Percentiles rank a stretch among this genome's conserved stretches.
Evolutionary conservation across 2,888 invertebrate species (phyloP).

Genomic region (Synanthedon vespiformis): DNA sequence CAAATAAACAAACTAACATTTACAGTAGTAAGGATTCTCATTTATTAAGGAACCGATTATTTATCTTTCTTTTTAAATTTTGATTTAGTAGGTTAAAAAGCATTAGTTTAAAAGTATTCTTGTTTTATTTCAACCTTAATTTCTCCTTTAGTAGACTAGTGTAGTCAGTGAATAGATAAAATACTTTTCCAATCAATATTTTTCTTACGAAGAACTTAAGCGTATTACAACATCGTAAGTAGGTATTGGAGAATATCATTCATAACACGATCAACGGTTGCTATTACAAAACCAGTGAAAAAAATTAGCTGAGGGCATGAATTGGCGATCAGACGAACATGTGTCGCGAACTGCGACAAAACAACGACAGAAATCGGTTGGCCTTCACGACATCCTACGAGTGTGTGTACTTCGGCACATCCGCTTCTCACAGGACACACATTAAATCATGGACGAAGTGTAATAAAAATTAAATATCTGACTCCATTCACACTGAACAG

Average conservation of each 20-base stretch:
- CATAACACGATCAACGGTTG: neutral
- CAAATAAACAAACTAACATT: no score
- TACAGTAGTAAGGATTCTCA: no score
- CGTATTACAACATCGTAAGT: neutral
- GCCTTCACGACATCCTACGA: conserved; percentile 52
- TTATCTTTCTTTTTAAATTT: no score
- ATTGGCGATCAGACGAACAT: conserved; percentile 5
- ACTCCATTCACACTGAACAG: neutral
- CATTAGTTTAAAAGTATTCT: no score
- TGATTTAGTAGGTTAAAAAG: no score
- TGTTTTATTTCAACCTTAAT: no score
- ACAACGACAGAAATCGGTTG: conserved; percentile 46
- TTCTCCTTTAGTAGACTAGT: no score
- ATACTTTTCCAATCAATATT: no score
- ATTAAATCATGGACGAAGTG: conserved; percentile 15
- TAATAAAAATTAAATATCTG: conserved; percentile 11
- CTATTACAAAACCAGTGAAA: neutral
- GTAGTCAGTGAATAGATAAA: no score
- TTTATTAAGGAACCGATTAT: no score
- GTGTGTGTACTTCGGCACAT: conserved; percentile 19
- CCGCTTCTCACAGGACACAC: conserved; percentile 51
- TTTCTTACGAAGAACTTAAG: no score
- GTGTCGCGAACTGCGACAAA: conserved; percentile 31
- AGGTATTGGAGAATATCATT: neutral
- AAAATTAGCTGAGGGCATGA: neutral